Conservation (phyloP, 2,797 vertebrate species). For the Decapterus maruadsi region DNA sequence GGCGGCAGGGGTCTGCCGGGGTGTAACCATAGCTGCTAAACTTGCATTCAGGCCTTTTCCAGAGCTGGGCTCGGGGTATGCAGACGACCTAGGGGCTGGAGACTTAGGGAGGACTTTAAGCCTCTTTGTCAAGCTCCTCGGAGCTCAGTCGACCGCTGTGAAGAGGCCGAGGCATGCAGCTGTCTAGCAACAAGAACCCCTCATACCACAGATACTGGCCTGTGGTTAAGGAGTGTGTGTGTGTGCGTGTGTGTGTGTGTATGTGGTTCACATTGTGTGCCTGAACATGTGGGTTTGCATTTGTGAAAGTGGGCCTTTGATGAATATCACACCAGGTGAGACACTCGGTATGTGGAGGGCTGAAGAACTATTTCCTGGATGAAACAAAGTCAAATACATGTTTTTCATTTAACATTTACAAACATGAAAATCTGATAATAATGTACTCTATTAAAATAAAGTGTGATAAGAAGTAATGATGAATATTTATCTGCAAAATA, state of each 20-base stretch:
- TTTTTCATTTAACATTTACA: neutral
- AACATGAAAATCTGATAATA: neutral
- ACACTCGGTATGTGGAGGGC: conserved; percentile 34
- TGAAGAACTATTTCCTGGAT: conserved; percentile 1
- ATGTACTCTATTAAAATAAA: neutral
- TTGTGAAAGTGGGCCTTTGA: conserved; percentile 67
- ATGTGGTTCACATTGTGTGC: conserved; percentile 51
- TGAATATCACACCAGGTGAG: conserved; percentile 71
- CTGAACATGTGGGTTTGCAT: conserved; percentile 66
- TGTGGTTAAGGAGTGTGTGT: conserved; percentile 73
- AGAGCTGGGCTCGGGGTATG: conserved; percentile 78
- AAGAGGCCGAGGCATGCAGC: conserved; percentile 84
- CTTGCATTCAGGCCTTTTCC: conserved; percentile 81
- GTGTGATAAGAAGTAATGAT: neutral
- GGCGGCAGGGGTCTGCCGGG: conserved; percentile 75
- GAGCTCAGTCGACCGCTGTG: conserved; percentile 83
- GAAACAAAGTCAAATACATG: neutral
- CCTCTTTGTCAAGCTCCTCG: conserved; percentile 84
- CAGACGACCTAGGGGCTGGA: conserved; percentile 79
- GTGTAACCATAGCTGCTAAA: conserved; percentile 86
- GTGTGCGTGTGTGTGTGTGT: conserved; percentile 26
- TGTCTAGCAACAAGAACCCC: conserved; percentile 88
- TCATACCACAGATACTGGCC: conserved; percentile 82
- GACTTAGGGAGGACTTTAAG: conserved; percentile 86
- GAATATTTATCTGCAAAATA: neutral